Base-by-base conservation (phyloP, 2,113 vertebrate genomes). In the Barnardius zonarius region DNA sequence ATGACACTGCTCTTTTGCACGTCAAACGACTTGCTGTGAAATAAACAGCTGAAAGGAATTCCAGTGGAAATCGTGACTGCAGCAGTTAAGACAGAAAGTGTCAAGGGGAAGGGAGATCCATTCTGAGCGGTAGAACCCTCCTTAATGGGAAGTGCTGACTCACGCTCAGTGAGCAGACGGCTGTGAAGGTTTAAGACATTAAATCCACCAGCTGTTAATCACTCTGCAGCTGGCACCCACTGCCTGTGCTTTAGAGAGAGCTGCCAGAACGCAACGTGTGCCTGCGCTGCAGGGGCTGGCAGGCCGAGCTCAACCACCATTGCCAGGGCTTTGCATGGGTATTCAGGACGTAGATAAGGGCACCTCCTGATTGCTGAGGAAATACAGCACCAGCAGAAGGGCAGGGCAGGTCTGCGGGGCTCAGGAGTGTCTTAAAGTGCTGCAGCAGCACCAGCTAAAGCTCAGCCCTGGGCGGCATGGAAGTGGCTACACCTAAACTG, bases 341-440 rank as follows among this genome's bases (percentile, higher is more conserved):
- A 11, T 10, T 39, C 18, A 27, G 67, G 31, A 6, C 3, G 1
- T 8, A 11, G 57, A 1, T 1, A 11, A 55, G 49, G 2, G 12
- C 17, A 39, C 16, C 23, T 90, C 61, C 4, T 31, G 2, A 23
- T 25, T 70, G 28, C 25, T n/a, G 51, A 44, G 37, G 55, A 17
- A 54, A 44, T 2, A 2, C 64, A 52, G 83, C 28, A 6, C 16
- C 2, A 54, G 64, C 11, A 24, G 24, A 41, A 54, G 31, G 31
- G 52, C 62, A 67, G 13, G 51, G 24, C 28, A 41, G 35, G 10
- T 13, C 52, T 35, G 33, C 13, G n/a, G 51, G 62, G 51, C 33
- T 54, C 30, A 18, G 75, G 2, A 22, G 15, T 17, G 9, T 5
- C 69, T 86, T 13, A 1, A 43, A 33, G 28, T 11, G 46, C 64